Evolutionary conservation across 2,888 invertebrate species (phyloP), one percentile per base, ranked within the genome.

Genomic region (Drosophila eohydei): DNA sequence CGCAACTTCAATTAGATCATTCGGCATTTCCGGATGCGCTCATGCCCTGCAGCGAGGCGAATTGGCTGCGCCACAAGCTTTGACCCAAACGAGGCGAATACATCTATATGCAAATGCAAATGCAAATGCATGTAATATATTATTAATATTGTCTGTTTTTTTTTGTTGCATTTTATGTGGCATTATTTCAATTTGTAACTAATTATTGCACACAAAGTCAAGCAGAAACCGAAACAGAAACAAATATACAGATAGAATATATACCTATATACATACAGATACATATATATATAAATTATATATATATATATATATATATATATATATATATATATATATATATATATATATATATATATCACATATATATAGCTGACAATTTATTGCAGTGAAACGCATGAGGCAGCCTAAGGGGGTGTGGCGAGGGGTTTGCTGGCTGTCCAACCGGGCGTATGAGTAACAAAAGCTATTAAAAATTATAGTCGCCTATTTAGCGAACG

Each of bases 191-290:
- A 81, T 78, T 74, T 68, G 58, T 72, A 62, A 71, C 78, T 75
- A 80, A 85, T 83, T 72, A 81, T 74, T 85, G 71, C 57, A 57
- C 81, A 78, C 83, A 81, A 83, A 81, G 81, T 83, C 78, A 78
- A 30, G 43, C 46, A 50, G 36, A 51, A 26, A 71, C 51, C 30
- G 26, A 40, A 48, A 30, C 48, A 48, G 32, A 16, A 21, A 34
- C 8, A 52, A 5, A 54, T 54, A 40, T 28, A 54, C 8, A 52
- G 1, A 52, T 26, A n/a, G 14, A 32, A 36, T 32, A 54, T 30
- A 43, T 28, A 44, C 21, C 48, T 14, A 56, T 26, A 34, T 16
- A 46, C 28, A 11, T 32, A 38, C 46, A 26, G 16, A 43, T 9
- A 30, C 14, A 46, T 54, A 30, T 55, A n/a, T 26, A 14, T 57